A percentile compares a stretch with the other conserved stretches of the same genome.
These are phyloP conservation scores for Seladonia tumulorum DNA, from an alignment of 2,888 invertebrate genomes.

Conservation along the genomic window DNA sequence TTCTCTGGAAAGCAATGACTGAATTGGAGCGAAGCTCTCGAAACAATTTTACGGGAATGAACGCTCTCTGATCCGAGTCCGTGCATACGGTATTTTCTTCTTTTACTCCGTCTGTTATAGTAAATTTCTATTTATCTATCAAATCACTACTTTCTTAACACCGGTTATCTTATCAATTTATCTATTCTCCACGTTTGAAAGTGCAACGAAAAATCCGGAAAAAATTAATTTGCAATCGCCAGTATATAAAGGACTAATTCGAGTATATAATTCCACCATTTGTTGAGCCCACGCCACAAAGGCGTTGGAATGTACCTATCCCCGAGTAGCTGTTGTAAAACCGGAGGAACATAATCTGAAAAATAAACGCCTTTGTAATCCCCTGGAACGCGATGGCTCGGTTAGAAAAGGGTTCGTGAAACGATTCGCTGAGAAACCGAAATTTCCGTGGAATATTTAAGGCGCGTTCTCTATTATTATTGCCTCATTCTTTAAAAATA, in stretches of 20 bases:
- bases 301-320: neutral
- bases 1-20: neutral
- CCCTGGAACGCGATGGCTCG: neutral
- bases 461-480: neutral
- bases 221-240: neutral
- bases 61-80: neutral
- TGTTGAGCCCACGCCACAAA: neutral
- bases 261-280: too few species aligned
- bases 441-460: conserved; percentile 3
- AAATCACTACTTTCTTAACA: neutral
- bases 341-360: neutral
- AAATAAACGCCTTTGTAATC: neutral
- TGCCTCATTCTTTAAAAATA: neutral
- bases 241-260: neutral
- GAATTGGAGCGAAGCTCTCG: neutral
- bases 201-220: neutral
- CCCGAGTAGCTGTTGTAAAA: neutral
- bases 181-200: neutral
- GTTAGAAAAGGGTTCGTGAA: neutral
- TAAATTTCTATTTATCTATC: neutral
- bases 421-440: conserved; percentile 2
- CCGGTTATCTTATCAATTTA: neutral
- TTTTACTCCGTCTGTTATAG: neutral
- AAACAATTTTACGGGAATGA: neutral
- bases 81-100: neutral